These are phyloP conservation scores for Sebastes steindachneri DNA, from an alignment of 2,797 vertebrate species.

Conservation along the genomic window DNA sequence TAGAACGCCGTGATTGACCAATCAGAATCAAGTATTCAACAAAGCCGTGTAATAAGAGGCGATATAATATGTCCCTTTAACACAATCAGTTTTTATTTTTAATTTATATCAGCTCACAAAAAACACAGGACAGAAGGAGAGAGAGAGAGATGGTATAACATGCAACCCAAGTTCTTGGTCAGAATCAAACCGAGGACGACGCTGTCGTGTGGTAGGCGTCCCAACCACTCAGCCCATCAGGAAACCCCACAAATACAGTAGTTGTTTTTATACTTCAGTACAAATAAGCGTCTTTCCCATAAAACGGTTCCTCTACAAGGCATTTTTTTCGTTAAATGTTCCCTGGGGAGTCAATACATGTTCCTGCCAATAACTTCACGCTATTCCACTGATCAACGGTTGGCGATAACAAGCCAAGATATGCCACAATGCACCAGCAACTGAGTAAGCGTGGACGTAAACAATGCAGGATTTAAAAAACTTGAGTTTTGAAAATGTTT, in stretches of 20 bases:
- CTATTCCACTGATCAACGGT: background rate
- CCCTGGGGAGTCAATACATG: background rate
- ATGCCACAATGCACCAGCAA: background rate
- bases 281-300: background rate
- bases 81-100: too few relatives aligned
- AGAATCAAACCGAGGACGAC: background rate
- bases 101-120: too few relatives aligned
- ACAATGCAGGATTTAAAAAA: background rate
- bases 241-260: background rate
- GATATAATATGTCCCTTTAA: too few relatives aligned
- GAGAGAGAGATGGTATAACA: background rate
- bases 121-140: too few relatives aligned
- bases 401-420: background rate
- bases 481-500: background rate
- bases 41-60: too few relatives aligned
- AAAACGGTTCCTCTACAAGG: too few relatives aligned
- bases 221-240: background rate
- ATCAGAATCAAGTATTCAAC: too few relatives aligned
- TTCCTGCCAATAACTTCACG: background rate
- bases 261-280: background rate
- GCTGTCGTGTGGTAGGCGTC: background rate
- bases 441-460: background rate
- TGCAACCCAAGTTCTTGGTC: background rate
- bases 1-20: too few relatives aligned
- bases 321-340: background rate